Evolutionary conservation across 2,113 vertebrate species (phyloP).

Genomic region (Vidua chalybeata): DNA sequence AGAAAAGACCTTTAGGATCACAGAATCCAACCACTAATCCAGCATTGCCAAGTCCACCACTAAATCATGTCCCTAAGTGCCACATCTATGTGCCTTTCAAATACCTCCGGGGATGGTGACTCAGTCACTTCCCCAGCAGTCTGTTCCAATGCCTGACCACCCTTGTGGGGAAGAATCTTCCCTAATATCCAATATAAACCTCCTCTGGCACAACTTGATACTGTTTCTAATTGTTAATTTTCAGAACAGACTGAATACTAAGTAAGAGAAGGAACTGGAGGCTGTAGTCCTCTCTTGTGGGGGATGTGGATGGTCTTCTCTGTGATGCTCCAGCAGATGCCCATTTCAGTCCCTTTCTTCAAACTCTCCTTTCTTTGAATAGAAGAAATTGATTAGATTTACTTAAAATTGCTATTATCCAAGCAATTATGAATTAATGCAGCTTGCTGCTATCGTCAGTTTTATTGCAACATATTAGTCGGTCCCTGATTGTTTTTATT

Average conservation of each 20-base stretch:
- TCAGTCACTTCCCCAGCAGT: neutral
- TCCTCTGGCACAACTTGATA: neutral
- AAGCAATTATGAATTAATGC: neutral
- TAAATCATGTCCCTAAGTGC: neutral
- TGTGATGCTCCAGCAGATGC: neutral
- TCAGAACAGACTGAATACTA: neutral
- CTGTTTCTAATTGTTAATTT: neutral
- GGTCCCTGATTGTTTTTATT: neutral
- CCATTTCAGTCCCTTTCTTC: neutral
- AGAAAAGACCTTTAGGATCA: neutral
- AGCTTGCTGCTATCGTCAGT: neutral
- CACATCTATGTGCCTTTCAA: neutral
- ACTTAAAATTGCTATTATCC: constrained; percentile 18
- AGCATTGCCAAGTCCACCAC: neutral
- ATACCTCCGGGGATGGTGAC: neutral
- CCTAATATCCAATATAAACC: neutral
- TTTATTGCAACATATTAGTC: neutral
- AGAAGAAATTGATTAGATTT: neutral
- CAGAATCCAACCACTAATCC: neutral
- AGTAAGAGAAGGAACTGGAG: rapidly evolving
- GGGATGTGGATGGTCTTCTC: neutral
- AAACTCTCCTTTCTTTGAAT: neutral
- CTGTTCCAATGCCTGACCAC: neutral
- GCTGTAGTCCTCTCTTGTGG: neutral
- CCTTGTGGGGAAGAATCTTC: neutral